Percentiles rank a stretch among this genome's conserved stretches.
These are phyloP conservation scores for Malurus alboscapulatus DNA, from an alignment of 2,113 vertebrate species.

Conservation along the genomic window DNA sequence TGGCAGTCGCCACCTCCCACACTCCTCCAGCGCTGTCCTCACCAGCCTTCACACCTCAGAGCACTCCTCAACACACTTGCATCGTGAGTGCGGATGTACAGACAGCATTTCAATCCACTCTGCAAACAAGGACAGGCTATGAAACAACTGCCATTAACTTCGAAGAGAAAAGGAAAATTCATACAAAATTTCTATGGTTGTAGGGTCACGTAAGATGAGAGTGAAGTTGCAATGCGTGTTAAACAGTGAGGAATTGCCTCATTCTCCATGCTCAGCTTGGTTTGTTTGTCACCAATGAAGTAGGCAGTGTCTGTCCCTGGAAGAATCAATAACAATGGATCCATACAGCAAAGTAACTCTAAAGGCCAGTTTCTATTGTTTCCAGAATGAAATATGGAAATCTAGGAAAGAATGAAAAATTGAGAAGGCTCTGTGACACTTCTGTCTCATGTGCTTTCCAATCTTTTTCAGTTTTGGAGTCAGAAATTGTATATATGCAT, in stretches of 20 bases:
- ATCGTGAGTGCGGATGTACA: neutral
- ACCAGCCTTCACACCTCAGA: neutral
- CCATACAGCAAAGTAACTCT: neutral
- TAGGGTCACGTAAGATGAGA: neutral
- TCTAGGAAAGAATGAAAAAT: neutral
- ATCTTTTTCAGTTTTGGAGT: neutral
- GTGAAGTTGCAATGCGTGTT: neutral
- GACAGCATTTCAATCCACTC: neutral
- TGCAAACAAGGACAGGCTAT: neutral
- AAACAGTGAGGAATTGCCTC: neutral
- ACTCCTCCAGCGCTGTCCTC: neutral
- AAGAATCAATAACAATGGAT: neutral
- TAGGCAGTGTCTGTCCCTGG: neutral
- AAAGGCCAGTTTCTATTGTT: neutral
- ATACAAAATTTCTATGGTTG: neutral
- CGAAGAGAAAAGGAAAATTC: neutral
- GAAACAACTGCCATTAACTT: neutral
- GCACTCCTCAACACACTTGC: too few relatives aligned
- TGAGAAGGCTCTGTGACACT: neutral
- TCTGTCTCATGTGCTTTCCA: neutral
- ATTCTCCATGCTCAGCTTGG: neutral
- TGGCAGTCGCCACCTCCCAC: neutral
- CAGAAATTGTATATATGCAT: neutral
- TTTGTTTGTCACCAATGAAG: neutral
- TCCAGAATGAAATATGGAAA: neutral